Base-by-base conservation (phyloP, 2,113 vertebrate species). In the Actenoides lindsayi region DNA sequence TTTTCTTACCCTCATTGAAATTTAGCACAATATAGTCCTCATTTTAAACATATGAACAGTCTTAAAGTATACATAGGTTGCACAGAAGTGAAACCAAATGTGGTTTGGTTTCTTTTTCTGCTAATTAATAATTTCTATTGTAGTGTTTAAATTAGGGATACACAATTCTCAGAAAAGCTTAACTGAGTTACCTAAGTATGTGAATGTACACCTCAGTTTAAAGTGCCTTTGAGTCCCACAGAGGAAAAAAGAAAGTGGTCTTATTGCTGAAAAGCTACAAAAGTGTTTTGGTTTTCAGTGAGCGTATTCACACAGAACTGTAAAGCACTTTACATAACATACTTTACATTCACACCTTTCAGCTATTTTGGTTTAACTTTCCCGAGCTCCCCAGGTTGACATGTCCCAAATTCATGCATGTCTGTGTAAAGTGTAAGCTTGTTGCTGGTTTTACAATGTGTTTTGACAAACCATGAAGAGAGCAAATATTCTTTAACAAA, bases 361-460 rank as follows among this genome's bases (percentile, higher is more conserved):
- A 85, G 74, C 48, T 96, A 96, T 94, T 96, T 95, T 76, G 5
- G 91, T 85, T 94, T 83, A 82, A 84, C 48, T 92, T 96, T 93
- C 83, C 92, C 80, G 75, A 82, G 73, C 69, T 93, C 28, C 42
- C 31, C 90, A 87, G 90, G 92, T 64, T 92, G 83, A 83, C 42
- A 18, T 84, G 80, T 37, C 53, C 85, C 62, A 56, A 46, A 92
- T 93, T 89, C 69, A 33, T 51, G 44, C 13, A 31, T 37, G 19
- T 65, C 86, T 67, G 27, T 35, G 11, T 74, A 81, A 87, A 20
- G 42, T 90, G 73, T 33, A 83, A 93, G 56, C 75, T 60, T 83
- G 53, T 78, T 86, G 19, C 51, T 87, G 62, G 16, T 56, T 94
- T 96, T 83, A 88, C 79, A 84, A 31, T 37, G 54, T 39, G n/a